Conservation (phyloP, 2,113 vertebrate species). For the Oceanites oceanicus region DNA sequence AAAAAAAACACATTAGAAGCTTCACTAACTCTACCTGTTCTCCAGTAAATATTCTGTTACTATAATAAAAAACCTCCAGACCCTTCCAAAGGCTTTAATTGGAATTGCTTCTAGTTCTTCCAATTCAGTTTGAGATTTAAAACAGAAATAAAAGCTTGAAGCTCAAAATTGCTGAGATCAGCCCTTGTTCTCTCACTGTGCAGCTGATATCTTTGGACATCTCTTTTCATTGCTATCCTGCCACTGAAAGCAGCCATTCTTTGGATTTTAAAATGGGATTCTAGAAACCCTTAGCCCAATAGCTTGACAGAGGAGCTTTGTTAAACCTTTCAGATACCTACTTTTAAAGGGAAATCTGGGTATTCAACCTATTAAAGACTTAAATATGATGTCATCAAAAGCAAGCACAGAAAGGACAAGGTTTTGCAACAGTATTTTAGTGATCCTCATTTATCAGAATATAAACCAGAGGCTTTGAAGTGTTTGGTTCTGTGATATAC, state of each 20-base stretch:
- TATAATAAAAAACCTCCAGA: neutral
- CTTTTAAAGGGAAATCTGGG: conserved; percentile 25
- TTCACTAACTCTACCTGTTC: neutral
- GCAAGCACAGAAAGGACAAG: neutral
- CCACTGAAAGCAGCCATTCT: conserved; percentile 64
- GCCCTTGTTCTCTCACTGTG: conserved; percentile 22
- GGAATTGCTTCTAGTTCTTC: neutral
- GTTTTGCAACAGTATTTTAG: conserved; percentile 8
- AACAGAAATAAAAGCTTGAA: conserved; percentile 6
- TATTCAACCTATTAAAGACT: conserved; percentile 42
- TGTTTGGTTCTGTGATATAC: conserved; percentile 13
- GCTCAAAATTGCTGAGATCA: conserved; percentile 21
- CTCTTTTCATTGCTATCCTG: conserved; percentile 42
- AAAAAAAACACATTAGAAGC: neutral
- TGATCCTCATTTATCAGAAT: conserved; percentile 6
- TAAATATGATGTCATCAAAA: conserved; percentile 36
- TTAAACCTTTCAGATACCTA: conserved; percentile 37
- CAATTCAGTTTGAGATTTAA: neutral
- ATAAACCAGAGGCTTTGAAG: conserved; percentile 18
- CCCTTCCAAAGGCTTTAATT: neutral
- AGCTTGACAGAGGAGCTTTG: conserved; percentile 54
- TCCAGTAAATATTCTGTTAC: neutral
- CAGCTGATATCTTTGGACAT: conserved; percentile 52
- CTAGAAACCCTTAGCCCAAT: neutral
- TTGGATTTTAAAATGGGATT: conserved; percentile 16